Evolutionary conservation across 2,797 vertebrate genomes (phyloP).

Genomic region (Scolopax rusticola): DNA sequence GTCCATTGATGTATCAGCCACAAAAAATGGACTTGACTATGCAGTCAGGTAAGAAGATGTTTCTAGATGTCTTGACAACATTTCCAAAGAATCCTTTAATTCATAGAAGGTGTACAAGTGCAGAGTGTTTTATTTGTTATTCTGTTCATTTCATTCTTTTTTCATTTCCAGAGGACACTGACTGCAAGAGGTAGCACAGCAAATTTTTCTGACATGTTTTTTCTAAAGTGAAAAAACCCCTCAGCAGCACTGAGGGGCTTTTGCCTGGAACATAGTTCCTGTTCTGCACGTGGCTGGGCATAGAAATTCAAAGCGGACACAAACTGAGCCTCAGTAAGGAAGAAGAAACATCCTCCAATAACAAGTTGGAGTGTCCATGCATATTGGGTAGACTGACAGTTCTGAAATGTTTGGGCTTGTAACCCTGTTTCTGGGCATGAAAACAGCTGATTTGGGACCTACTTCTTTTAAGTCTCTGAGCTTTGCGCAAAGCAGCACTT

Average conservation of each 20-base stretch:
- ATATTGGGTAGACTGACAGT: constrained; percentile 41
- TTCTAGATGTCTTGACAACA: constrained; percentile 55
- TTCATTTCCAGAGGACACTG: constrained; percentile 65
- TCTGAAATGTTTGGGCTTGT: constrained; percentile 55
- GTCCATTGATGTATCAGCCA: constrained; percentile 86
- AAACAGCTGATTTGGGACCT: neutral
- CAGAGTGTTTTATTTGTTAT: constrained; percentile 33
- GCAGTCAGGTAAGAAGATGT: constrained; percentile 86
- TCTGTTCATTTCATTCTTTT: constrained; percentile 53
- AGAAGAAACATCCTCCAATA: constrained; percentile 20
- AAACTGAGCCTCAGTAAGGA: constrained; percentile 64
- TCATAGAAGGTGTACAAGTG: neutral
- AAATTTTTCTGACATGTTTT: constrained; percentile 54
- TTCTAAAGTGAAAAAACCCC: neutral
- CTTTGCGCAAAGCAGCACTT: neutral
- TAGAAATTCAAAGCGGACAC: neutral
- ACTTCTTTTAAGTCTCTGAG: neutral
- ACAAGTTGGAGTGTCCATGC: neutral
- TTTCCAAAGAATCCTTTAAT: neutral
- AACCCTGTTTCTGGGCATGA: neutral
- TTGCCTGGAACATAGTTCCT: constrained; percentile 35
- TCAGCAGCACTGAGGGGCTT: constrained; percentile 43
- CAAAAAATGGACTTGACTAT: constrained; percentile 90
- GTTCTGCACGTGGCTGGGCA: constrained; percentile 1
- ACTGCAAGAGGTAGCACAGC: constrained; percentile 40